These are phyloP conservation scores for Palythoa grandis DNA, from an alignment of 92 coral and sea anemone genomes.

Conservation along the genomic window DNA sequence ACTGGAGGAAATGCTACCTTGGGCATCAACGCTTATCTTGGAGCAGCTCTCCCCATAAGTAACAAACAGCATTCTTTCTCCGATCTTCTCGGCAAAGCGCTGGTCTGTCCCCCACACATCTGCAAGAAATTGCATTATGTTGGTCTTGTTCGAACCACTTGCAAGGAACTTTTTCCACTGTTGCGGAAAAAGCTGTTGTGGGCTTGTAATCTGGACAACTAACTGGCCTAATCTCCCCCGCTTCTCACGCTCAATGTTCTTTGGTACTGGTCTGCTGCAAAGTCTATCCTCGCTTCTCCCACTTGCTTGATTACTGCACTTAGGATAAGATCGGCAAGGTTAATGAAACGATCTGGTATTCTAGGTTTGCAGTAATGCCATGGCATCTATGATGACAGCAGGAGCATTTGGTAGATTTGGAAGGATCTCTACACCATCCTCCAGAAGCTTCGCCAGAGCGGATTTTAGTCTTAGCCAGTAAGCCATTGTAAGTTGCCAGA, in stretches of 20 bases:
- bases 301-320: conserved; percentile 45
- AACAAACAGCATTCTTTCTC: conserved; percentile 27
- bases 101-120: conserved; percentile 22
- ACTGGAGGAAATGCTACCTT: conserved; percentile 57
- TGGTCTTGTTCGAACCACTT: conserved; percentile 60
- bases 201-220: conserved; percentile 54
- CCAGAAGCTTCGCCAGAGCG: conserved; percentile 59
- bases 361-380: conserved; percentile 65
- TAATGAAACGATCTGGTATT: conserved; percentile 59
- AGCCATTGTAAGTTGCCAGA: conserved; percentile 60
- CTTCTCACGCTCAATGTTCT: conserved; percentile 62
- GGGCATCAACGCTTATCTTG: conserved; percentile 25
- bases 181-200: conserved; percentile 62
- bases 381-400: conserved; percentile 71
- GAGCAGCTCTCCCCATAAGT: conserved; percentile 34
- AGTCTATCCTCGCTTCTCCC: conserved; percentile 61
- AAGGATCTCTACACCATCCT: conserved; percentile 57
- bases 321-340: conserved; percentile 54
- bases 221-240: conserved; percentile 58
- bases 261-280: conserved; percentile 71
- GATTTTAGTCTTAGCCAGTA: conserved; percentile 64
- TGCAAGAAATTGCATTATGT: conserved; percentile 23
- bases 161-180: conserved; percentile 75
- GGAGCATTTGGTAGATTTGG: conserved; percentile 52
- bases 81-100: conserved; percentile 26